Percentiles rank a stretch among this genome's conserved stretches.
Conservation (phyloP, 1,140 invertebrate species). For the Coenobita brevimanus region DNA sequence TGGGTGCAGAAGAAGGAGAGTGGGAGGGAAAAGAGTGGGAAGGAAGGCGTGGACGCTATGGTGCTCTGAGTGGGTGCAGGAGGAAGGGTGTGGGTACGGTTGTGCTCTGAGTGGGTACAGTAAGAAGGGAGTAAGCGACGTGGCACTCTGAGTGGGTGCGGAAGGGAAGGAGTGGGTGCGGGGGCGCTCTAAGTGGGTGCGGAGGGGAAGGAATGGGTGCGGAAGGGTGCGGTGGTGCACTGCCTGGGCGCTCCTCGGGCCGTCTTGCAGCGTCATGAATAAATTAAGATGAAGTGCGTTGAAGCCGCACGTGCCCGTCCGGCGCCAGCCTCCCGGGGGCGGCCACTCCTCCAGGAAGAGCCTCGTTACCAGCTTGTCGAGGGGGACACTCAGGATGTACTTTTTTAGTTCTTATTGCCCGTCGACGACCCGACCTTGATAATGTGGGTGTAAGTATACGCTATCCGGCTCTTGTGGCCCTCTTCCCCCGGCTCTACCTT, state of each 20-base stretch:
- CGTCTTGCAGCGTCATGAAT: conserved; percentile 53
- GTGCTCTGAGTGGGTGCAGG: too few species aligned
- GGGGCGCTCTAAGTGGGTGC: too few species aligned
- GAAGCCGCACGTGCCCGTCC: conserved; percentile 41
- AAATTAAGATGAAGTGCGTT: conserved; percentile 53
- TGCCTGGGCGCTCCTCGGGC: not conserved
- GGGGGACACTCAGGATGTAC: conserved; percentile 58
- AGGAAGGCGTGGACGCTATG: too few species aligned
- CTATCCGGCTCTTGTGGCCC: conserved; percentile 39
- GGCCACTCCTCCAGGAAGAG: conserved; percentile 52
- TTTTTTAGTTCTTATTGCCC: conserved; percentile 59
- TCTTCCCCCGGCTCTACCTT: not conserved
- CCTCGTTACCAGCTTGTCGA: conserved; percentile 52
- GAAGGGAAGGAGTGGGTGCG: not conserved
- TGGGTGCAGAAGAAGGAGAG: too few species aligned
- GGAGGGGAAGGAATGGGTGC: too few species aligned
- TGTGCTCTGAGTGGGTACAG: too few species aligned
- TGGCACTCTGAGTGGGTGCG: too few species aligned
- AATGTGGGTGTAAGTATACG: not conserved
- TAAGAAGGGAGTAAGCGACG: too few species aligned
- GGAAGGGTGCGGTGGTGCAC: too few species aligned
- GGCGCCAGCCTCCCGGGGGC: not conserved
- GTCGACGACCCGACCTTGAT: conserved; percentile 20
- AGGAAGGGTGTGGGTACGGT: too few species aligned
- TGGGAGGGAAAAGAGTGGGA: too few species aligned